Conservation (phyloP, 2,113 vertebrate species). For the Benitochromis conjunctus region DNA sequence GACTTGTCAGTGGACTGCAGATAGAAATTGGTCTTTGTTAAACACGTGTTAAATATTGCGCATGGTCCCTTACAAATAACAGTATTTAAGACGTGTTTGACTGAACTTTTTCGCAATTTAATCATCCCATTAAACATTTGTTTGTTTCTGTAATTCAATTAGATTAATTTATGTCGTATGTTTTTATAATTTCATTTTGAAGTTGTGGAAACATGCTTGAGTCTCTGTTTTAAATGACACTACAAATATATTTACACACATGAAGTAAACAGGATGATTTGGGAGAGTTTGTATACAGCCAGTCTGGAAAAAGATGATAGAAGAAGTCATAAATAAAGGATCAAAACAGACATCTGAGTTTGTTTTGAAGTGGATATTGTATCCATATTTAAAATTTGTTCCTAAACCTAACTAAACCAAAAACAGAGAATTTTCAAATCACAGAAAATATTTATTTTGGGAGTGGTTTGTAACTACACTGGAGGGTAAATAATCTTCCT, state of each 20-base stretch:
- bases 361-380: constrained; percentile 6
- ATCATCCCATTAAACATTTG: background rate
- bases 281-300: background rate
- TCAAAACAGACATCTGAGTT: background rate
- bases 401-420: background rate
- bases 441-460: background rate
- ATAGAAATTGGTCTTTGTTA: background rate
- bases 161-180: background rate
- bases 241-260: background rate
- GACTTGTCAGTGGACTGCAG: background rate
- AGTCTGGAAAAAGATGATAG: background rate
- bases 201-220: background rate
- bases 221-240: background rate
- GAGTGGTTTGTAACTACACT: background rate
- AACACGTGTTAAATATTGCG: background rate
- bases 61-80: background rate
- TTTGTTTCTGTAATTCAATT: background rate
- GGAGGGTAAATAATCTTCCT: background rate
- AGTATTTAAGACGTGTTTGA: background rate
- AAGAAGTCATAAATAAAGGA: background rate
- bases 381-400: background rate
- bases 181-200: background rate
- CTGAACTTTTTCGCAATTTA: background rate
- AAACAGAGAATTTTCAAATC: background rate
- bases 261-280: background rate